Evolutionary conservation across 2,888 invertebrate genomes (phyloP), one percentile per base, ranked within the genome.

Genomic region (Embidobia sp.): DNA sequence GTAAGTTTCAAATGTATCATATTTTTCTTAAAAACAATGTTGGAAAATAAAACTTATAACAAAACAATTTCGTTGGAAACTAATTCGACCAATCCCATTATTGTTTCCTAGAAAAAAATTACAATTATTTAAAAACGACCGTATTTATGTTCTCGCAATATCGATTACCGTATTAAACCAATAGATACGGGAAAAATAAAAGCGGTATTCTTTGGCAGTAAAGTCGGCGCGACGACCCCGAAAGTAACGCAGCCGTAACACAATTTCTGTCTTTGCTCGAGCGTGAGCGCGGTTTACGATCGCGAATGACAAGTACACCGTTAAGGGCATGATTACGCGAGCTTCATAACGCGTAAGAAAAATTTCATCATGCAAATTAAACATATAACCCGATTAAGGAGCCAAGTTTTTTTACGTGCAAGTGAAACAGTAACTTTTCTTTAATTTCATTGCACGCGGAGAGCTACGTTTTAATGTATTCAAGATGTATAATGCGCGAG

Each of bases 391-490:
- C 31, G 48, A 49, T 69, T 51, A 51, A 49, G 51, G 19, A 19
- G 11, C 8, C 1, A 44, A 44, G 44, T 53, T 70, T 61, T 70
- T 61, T 57, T 10, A 31, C 18, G 42, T n/a, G 26, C 49, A 61
- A 51, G 44, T 59, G 18, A 61, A 57, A 59, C 13, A 27, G 59
- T 61, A 70, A 70, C 53, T 70, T 61, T 70, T 44, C 51, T 70
- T 61, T 64, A 73, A 73, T 64, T 73, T 46, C 64, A 73, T 64
- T 48, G 27, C 42, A 4, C 6, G 18, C 27, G 35, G 37, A 66
- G 64, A 51, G 31, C 59, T 59, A 26, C 33, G 31, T 73, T 73
- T 73, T 73, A 73, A 73, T 73, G 27, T 66, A 73, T 73, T 49
- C 73, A 66, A 49, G 59, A 59, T 66, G 66, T 66, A 66, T 59